These are phyloP conservation scores for Colostygia pectinataria DNA, from an alignment of 2,888 invertebrate genomes.

Conservation along the genomic window DNA sequence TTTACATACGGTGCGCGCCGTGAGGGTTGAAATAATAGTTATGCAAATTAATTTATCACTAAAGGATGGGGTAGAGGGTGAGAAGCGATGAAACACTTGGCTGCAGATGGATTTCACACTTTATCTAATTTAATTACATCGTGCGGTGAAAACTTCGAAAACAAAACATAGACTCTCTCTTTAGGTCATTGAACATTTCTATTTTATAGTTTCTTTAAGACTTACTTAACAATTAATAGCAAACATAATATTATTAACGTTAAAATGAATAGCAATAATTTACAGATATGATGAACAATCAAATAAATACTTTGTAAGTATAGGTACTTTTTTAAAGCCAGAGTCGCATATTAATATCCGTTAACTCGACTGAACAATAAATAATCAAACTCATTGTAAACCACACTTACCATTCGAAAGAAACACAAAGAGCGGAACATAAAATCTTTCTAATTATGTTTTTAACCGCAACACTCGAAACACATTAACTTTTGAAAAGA, in stretches of 20 bases:
- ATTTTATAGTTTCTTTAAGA: no score
- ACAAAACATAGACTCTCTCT: neutral
- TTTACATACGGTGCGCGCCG: slow-evolving; percentile 58
- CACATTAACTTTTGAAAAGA: slow-evolving; percentile 73
- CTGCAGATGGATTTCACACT: slow-evolving; percentile 32
- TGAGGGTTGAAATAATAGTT: slow-evolving; percentile 60
- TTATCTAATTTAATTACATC: slow-evolving; percentile 31
- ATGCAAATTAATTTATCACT: slow-evolving; percentile 67
- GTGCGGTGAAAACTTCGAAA: slow-evolving; percentile 6
- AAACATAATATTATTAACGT: no score
- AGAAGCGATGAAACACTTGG: slow-evolving; percentile 23
- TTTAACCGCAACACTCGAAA: slow-evolving; percentile 65
- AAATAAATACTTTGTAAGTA: no score
- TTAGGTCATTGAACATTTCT: no score
- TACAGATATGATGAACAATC: no score
- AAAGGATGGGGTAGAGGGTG: slow-evolving; percentile 34
- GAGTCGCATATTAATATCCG: slow-evolving; percentile 43
- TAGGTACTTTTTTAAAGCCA: no score
- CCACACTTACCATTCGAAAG: slow-evolving; percentile 59
- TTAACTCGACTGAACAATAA: slow-evolving; percentile 49
- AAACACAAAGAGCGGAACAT: slow-evolving; percentile 54
- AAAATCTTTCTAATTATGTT: slow-evolving; percentile 62
- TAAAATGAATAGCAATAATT: no score
- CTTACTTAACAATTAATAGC: no score
- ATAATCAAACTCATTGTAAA: slow-evolving; percentile 63